Base-by-base conservation (phyloP, 2,113 vertebrate species). In the Pseudopipra pipra region DNA sequence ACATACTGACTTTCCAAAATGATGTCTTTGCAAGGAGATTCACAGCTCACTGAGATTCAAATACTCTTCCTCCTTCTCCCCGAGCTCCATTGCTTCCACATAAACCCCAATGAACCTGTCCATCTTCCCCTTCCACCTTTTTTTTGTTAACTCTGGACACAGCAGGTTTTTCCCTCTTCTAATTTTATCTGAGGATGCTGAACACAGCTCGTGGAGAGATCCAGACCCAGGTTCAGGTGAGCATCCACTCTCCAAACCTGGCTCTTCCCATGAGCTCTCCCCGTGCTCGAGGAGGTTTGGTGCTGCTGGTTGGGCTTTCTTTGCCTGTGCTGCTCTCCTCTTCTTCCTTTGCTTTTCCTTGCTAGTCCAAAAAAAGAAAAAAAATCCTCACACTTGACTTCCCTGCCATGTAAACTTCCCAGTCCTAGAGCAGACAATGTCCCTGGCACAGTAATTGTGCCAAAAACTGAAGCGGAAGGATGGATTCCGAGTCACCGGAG, bases 351-450 rank as follows among this genome's bases (percentile, higher is more conserved):
- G n/a, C 17, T 68, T 78, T 68, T 59, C 55, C 39, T 44, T n/a
- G 27, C 28, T 74, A 5, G 54, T 83, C 49, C 49, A 21, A 22
- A 58, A 43, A 81, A 62, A 37, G 65, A 14, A 35, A 81, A 67
- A 37, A 70, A 14, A 33, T 8, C 46, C 31, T 79, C 39, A 22
- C 24, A 3, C 28, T 62, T 37, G 25, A 49, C 30, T 46, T 21
- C 14, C 3, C 30, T 61, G 22, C 6, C 44, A 17, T 0, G 0
- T 14, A 7, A 37, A 12, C 51, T 47, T 28, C 25, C 49, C 33
- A 56, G 25, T 37, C 68, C 63, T 13, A 6, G 35, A 12, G 13
- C 47, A 67, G 54, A 31, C 46, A 14, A 13, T 5, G 31, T 41
- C 56, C 56, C 56, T 25, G 46, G 21, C 16, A 23, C 19, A 19